Percentiles rank a stretch among this genome's conserved stretches.
Conservation (phyloP, 2,113 vertebrate species). For the Paedocypris sp. region DNA sequence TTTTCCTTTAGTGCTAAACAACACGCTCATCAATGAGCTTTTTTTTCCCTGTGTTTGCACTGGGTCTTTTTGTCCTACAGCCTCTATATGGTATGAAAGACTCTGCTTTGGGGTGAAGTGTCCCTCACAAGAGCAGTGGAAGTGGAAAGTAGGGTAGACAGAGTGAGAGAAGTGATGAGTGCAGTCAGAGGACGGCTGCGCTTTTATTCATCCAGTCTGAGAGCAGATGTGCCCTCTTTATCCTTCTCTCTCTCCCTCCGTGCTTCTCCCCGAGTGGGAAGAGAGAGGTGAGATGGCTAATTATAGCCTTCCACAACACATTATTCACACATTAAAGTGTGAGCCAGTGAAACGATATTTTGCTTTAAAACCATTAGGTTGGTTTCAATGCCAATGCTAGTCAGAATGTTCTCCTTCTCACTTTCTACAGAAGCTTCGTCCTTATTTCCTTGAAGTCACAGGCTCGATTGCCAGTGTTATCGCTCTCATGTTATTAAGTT, state of each 20-base stretch:
- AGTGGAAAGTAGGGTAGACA: not conserved
- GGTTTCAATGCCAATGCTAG: not conserved
- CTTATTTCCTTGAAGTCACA: not conserved
- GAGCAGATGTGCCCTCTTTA: not conserved
- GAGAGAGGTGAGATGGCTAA: slow-evolving; percentile 22
- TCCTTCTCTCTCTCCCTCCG: not conserved
- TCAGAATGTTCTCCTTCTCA: slow-evolving; percentile 22
- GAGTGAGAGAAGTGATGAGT: not conserved
- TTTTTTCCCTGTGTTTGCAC: no score
- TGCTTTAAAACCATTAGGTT: slow-evolving; percentile 12
- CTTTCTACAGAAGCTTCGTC: slow-evolving; percentile 4
- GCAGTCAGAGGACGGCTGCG: not conserved
- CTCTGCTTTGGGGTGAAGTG: not conserved
- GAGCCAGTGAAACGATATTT: slow-evolving; percentile 11
- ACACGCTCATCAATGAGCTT: no score
- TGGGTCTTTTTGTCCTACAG: not conserved
- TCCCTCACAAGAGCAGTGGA: not conserved
- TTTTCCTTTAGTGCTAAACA: no score
- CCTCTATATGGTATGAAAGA: no score
- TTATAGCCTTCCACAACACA: slow-evolving; percentile 21
- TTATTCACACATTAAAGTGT: slow-evolving; percentile 15
- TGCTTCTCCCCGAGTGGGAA: not conserved
- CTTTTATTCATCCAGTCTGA: not conserved
- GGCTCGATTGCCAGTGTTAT: not conserved
- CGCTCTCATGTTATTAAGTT: no score